These are phyloP conservation scores for Cyclura pinguis DNA, from an alignment of 2,797 vertebrate species.

Conservation along the genomic window DNA sequence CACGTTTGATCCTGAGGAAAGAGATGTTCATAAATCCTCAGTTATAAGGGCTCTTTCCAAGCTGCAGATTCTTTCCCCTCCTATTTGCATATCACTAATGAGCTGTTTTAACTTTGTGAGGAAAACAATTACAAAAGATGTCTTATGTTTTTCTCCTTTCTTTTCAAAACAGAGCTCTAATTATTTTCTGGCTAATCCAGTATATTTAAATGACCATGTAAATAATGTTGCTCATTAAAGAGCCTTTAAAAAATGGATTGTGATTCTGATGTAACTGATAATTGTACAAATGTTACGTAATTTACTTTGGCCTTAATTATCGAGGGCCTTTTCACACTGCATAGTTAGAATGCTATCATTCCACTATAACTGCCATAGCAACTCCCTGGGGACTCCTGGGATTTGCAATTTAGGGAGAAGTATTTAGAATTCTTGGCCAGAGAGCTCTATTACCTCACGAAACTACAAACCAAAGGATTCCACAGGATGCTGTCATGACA, in stretches of 20 bases:
- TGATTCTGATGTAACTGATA: too few species aligned
- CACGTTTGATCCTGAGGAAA: neutral
- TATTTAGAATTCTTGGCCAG: too few species aligned
- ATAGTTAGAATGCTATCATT: too few species aligned
- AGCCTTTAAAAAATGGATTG: neutral
- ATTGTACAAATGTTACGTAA: too few species aligned
- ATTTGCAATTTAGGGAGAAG: too few species aligned
- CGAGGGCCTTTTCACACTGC: too few species aligned
- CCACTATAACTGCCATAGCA: too few species aligned
- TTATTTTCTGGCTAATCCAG: neutral
- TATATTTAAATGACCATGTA: neutral
- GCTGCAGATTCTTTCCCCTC: neutral
- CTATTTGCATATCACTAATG: neutral
- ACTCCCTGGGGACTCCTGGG: too few species aligned
- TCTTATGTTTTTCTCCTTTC: neutral
- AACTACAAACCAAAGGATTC: too few species aligned
- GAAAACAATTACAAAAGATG: neutral
- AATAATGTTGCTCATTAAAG: neutral
- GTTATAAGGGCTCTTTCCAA: neutral
- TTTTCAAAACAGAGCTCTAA: slow-evolving; percentile 2
- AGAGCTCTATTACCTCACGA: too few species aligned
- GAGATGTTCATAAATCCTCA: neutral
- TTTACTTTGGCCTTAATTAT: too few species aligned
- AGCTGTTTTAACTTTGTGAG: slow-evolving; percentile 13
- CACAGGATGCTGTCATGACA: too few species aligned